phyloP scores from a whole-genome alignment of 2,797 vertebrate genomes.

The Halcyon chelicuti region DNA sequence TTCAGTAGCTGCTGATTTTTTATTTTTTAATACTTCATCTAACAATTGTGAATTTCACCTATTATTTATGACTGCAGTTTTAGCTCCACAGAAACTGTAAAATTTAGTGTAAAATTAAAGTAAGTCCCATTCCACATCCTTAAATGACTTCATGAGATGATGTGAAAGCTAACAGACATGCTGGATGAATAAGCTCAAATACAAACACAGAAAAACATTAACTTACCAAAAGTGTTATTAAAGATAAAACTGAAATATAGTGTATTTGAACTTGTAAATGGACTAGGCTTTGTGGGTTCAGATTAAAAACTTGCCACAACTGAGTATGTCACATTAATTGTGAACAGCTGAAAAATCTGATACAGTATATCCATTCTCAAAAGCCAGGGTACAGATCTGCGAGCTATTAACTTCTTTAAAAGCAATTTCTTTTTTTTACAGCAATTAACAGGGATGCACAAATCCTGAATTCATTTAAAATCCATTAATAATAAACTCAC shows the following conservation, averaged over 20 bases:
- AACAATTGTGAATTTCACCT: constrained; percentile 24
- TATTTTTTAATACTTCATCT: constrained; percentile 36
- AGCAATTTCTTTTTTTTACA: not conserved
- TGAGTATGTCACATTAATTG: not conserved
- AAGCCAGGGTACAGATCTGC: not conserved
- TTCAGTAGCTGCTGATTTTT: not conserved
- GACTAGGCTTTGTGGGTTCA: not conserved
- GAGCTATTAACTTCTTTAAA: not conserved
- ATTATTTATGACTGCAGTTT: not conserved
- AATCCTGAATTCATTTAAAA: not conserved
- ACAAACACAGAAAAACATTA: not conserved
- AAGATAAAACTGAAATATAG: not conserved
- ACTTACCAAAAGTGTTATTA: not conserved
- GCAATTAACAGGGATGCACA: not conserved
- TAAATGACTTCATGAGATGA: not conserved
- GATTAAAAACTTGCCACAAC: not conserved
- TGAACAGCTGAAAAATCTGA: not conserved
- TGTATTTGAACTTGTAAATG: not conserved
- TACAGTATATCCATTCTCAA: not conserved
- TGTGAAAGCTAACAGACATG: not conserved
- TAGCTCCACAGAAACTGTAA: constrained; percentile 2
- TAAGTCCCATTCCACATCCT: not conserved
- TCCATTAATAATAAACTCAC: not conserved
- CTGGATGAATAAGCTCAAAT: not conserved
- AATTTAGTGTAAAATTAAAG: not conserved